phyloP scores from a whole-genome alignment of 2,888 invertebrate genomes.

The Dyspetes luteomarginatus region DNA sequence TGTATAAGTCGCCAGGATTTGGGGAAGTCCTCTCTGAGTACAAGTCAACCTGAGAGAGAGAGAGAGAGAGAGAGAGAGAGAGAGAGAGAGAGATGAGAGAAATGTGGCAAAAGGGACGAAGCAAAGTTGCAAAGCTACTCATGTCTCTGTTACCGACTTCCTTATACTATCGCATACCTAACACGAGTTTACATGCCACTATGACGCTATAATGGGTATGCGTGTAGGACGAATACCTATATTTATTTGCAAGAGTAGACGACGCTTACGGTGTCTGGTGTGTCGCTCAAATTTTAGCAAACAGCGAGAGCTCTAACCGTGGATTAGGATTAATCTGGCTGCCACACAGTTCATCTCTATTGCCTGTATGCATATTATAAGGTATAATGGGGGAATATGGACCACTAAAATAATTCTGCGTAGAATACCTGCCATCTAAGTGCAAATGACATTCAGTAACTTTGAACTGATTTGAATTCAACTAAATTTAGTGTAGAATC shows the following conservation, averaged over 20 bases:
- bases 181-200: slow-evolving; percentile 33
- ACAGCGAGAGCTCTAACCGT: slow-evolving; percentile 16
- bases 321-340: slow-evolving; percentile 56
- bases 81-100: background rate
- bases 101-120: slow-evolving; percentile 12
- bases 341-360: slow-evolving; percentile 20
- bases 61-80: background rate
- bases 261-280: slow-evolving; percentile 37
- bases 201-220: background rate
- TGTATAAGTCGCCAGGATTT: slow-evolving; percentile 30
- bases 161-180: slow-evolving; percentile 15
- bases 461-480: too few species aligned
- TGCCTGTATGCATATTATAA: background rate
- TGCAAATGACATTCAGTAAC: too few species aligned
- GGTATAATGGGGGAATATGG: too few species aligned
- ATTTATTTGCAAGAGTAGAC: background rate
- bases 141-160: slow-evolving; percentile 14
- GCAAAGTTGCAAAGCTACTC: slow-evolving; percentile 41
- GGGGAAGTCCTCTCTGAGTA: slow-evolving; percentile 11
- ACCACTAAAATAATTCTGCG: too few species aligned
- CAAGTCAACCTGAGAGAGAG: slow-evolving; percentile 7
- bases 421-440: too few species aligned
- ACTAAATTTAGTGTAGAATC: too few species aligned
- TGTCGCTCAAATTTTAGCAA: slow-evolving; percentile 46
- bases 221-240: too few species aligned